phyloP scores from a whole-genome alignment of 2,797 vertebrate species.

The Rhinogobio ventralis region DNA sequence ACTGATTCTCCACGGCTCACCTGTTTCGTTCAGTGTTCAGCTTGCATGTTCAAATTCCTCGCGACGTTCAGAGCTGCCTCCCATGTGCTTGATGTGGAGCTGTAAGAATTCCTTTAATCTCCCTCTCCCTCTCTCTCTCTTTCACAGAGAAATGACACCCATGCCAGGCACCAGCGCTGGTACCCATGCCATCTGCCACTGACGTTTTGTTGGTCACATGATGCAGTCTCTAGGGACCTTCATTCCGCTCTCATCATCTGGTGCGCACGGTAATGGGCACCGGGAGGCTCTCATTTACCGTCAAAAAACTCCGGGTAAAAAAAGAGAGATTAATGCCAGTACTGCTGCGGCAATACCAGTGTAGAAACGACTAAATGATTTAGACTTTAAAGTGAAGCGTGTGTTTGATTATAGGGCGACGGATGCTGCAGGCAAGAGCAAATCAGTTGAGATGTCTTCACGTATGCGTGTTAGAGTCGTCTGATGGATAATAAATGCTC shows the following conservation, averaged over 20 bases:
- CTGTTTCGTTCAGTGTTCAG: slow-evolving; percentile 62
- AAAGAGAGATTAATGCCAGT: slow-evolving; percentile 67
- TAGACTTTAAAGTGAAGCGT: slow-evolving; percentile 34
- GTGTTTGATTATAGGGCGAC: slow-evolving; percentile 32
- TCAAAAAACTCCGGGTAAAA: slow-evolving; percentile 87
- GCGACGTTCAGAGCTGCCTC: slow-evolving; percentile 52
- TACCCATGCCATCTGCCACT: slow-evolving; percentile 99
- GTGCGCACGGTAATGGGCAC: slow-evolving; percentile 98
- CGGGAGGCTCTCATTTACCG: slow-evolving; percentile 96
- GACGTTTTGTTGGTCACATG: slow-evolving; percentile 99
- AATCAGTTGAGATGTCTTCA: slow-evolving; percentile 25
- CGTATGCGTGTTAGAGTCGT: slow-evolving; percentile 4
- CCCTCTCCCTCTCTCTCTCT: slow-evolving; percentile 74
- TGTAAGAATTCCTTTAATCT: slow-evolving; percentile 62
- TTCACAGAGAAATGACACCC: slow-evolving; percentile 99
- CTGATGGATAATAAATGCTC: slow-evolving; percentile 20
- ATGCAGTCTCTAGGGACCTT: slow-evolving; percentile 92
- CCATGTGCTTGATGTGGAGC: slow-evolving; percentile 57
- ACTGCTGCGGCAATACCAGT: slow-evolving; percentile 15
- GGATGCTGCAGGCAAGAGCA: slow-evolving; percentile 27
- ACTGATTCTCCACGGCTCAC: slow-evolving; percentile 31
- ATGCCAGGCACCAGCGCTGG: slow-evolving; percentile 98
- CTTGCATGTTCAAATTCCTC: slow-evolving; percentile 66
- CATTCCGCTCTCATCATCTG: slow-evolving; percentile 98
- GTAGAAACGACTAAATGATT: slow-evolving; percentile 43